phyloP scores from a whole-genome alignment of 2,113 vertebrate species.

The Petrocephalus zakoni region DNA sequence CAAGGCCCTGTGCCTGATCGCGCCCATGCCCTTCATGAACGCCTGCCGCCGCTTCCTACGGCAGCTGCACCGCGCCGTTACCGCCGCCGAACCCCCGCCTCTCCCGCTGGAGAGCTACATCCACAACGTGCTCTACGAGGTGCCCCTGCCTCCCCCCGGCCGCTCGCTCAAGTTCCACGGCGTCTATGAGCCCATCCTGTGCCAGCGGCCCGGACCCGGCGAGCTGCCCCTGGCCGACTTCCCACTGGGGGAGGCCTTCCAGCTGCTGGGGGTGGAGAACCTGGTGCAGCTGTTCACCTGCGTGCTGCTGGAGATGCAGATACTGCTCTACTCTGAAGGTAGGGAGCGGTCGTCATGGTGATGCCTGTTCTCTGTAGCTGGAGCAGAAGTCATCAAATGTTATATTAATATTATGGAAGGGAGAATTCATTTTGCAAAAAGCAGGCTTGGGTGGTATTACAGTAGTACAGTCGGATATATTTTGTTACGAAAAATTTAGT shows the following conservation, averaged over 20 bases:
- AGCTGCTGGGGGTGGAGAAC: conserved; percentile 85
- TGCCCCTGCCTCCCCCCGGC: conserved; percentile 85
- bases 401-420: not conserved
- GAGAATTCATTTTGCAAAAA: not conserved
- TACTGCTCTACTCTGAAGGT: conserved; percentile 95
- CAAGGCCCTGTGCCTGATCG: conserved; percentile 90
- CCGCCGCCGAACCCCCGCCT: conserved; percentile 76
- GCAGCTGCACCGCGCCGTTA: conserved; percentile 83
- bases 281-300: conserved; percentile 94
- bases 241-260: conserved; percentile 77
- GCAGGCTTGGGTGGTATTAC: not conserved
- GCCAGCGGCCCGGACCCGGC: conserved; percentile 80
- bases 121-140: conserved; percentile 93
- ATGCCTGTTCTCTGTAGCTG: not conserved
- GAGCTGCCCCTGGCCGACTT: conserved; percentile 90
- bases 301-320: conserved; percentile 92
- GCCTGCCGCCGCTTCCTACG: conserved; percentile 85
- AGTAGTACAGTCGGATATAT: not conserved
- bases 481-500: not conserved
- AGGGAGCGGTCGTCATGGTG: conserved; percentile 27
- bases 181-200: conserved; percentile 86
- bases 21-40: conserved; percentile 91
- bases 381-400: not conserved
- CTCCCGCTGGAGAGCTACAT: conserved; percentile 94
- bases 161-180: conserved; percentile 89